Evolutionary conservation across 2,888 invertebrate genomes (phyloP).

Genomic region (Camptogramma bilineatum): DNA sequence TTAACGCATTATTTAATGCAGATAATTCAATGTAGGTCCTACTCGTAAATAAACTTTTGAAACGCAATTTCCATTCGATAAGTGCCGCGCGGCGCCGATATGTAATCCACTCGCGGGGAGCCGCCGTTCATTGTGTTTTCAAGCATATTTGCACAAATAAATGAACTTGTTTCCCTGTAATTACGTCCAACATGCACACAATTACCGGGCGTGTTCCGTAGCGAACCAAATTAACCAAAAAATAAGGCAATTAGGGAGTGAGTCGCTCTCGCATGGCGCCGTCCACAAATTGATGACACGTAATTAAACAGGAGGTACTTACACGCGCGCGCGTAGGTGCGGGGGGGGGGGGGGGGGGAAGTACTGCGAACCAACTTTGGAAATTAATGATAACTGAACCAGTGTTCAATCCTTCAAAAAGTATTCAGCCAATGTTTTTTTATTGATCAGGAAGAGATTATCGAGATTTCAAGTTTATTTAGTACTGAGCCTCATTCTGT

Average conservation of each 20-base stretch:
- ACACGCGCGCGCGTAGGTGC: not conserved
- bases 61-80: constrained; percentile 11
- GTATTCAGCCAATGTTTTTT: too few relatives aligned
- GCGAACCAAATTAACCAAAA: constrained; percentile 26
- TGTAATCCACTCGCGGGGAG: not conserved
- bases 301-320: constrained; percentile 28
- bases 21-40: not conserved
- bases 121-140: constrained; percentile 9
- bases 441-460: too few relatives aligned
- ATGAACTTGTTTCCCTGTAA: constrained; percentile 22
- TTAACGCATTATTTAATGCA: too few relatives aligned
- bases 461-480: too few relatives aligned
- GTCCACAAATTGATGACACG: constrained; percentile 33
- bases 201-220: constrained; percentile 12
- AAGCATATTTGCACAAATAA: constrained; percentile 22
- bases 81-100: not conserved
- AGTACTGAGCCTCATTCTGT: too few relatives aligned
- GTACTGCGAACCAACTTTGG: not conserved
- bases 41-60: constrained; percentile 4
- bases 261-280: constrained; percentile 26
- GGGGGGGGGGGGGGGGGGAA: constrained; percentile 1
- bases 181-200: constrained; percentile 15
- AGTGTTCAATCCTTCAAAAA: not conserved
- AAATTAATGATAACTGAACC: not conserved
- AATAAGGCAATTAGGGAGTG: constrained; percentile 25